Conservation (phyloP, 2,888 invertebrate species). For the Acronicta leporina region DNA sequence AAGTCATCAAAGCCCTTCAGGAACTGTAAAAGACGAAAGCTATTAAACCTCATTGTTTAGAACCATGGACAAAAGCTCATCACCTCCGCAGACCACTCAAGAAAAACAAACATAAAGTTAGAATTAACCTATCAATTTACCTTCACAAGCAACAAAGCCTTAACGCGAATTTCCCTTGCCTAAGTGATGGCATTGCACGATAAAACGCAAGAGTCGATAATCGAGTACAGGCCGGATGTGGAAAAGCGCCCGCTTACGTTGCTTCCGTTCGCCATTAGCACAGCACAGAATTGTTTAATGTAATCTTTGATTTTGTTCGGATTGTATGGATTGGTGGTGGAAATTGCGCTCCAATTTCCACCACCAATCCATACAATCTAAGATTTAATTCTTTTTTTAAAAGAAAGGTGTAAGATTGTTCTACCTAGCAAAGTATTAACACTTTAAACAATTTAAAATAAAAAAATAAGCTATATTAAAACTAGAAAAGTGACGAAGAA, state of each 20-base stretch:
- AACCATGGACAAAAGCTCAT: slow-evolving; percentile 28
- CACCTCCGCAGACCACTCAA: slow-evolving; percentile 16
- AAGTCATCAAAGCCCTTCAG: too few relatives aligned
- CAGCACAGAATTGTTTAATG: slow-evolving; percentile 46
- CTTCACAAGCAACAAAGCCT: slow-evolving; percentile 33
- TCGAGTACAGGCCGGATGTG: slow-evolving; percentile 58
- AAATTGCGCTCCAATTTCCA: slow-evolving; percentile 30
- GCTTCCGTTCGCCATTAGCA: slow-evolving; percentile 60
- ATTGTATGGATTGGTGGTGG: slow-evolving; percentile 13
- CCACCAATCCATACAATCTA: too few relatives aligned
- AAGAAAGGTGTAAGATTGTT: too few relatives aligned
- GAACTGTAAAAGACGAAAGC: slow-evolving; percentile 22
- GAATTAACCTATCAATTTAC: slow-evolving; percentile 53
- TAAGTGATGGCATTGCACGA: slow-evolving; percentile 51
- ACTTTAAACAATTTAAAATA: too few relatives aligned
- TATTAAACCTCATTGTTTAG: slow-evolving; percentile 17
- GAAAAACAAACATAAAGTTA: slow-evolving; percentile 36
- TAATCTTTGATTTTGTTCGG: slow-evolving; percentile 41
- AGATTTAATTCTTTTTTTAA: too few relatives aligned
- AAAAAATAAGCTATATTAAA: too few relatives aligned
- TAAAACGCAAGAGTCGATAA: slow-evolving; percentile 52
- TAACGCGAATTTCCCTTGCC: slow-evolving; percentile 56
- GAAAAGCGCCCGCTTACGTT: slow-evolving; percentile 64
- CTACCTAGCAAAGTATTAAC: too few relatives aligned
- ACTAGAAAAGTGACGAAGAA: too few relatives aligned